Conservation (phyloP, 2,797 vertebrate species). For the Peromyscus nudipes region DNA sequence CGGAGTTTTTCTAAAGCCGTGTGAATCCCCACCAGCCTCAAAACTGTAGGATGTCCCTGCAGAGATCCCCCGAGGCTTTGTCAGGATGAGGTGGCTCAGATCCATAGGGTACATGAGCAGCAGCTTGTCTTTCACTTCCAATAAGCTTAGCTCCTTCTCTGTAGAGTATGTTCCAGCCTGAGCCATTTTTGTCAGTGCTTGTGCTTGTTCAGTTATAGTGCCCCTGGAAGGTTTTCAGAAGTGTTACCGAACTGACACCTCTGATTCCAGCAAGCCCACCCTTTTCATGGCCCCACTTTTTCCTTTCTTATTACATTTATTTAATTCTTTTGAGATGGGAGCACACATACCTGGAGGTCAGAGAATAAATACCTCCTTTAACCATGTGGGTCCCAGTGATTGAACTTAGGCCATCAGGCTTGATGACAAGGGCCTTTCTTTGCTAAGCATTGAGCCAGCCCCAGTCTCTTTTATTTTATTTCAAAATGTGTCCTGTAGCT, state of each 20-base stretch:
- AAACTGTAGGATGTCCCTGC: constrained; percentile 89
- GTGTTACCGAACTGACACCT: not conserved
- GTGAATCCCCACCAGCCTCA: constrained; percentile 92
- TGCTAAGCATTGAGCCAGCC: not conserved
- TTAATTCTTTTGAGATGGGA: not conserved
- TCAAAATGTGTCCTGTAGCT: not conserved
- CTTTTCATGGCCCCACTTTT: not conserved
- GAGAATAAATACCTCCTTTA: not conserved
- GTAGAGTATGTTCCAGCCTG: not conserved
- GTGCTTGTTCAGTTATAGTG: not conserved
- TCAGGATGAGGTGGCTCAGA: constrained; percentile 91
- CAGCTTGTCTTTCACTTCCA: constrained; percentile 93
- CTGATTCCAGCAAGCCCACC: not conserved
- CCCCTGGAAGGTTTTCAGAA: not conserved
- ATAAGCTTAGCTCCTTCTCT: constrained; percentile 92
- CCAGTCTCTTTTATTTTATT: not conserved
- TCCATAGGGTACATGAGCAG: constrained; percentile 95
- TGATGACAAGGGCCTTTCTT: not conserved
- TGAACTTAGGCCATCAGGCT: not conserved
- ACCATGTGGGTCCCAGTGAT: not conserved
- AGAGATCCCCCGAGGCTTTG: constrained; percentile 91
- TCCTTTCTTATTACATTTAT: not conserved
- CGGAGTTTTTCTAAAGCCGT: constrained; percentile 95
- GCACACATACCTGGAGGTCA: not conserved
- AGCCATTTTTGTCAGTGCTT: not conserved